A percentile compares a stretch with the other conserved stretches of the same genome.
Conservation (phyloP, 2,888 invertebrate species). For the Ariolimax columbianus region DNA sequence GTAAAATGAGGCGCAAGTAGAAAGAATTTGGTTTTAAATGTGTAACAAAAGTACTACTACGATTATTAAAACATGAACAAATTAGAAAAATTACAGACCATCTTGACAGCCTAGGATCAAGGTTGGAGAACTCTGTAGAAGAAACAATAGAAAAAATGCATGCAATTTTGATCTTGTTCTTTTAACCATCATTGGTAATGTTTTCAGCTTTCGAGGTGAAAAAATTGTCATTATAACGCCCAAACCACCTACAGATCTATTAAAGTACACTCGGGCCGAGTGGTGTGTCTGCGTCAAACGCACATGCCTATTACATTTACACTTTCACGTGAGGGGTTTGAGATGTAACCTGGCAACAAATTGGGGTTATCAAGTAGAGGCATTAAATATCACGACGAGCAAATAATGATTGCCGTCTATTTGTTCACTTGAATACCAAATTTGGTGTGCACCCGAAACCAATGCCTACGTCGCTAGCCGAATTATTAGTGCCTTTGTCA, state of each 20-base stretch:
- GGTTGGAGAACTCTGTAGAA: no score
- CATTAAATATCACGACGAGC: conserved; percentile 9
- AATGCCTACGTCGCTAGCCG: neutral
- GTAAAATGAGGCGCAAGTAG: no score
- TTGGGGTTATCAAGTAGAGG: conserved; percentile 1
- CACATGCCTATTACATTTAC: neutral
- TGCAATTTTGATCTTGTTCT: no score
- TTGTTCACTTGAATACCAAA: neutral
- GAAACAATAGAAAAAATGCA: no score
- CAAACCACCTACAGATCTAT: neutral
- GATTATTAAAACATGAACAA: no score
- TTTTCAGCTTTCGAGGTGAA: no score
- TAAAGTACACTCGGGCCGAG: neutral
- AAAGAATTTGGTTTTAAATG: no score
- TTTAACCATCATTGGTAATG: no score
- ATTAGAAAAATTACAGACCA: no score
- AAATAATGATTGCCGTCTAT: neutral
- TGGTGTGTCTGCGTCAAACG: neutral
- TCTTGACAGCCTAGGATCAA: no score
- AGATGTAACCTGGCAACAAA: neutral
- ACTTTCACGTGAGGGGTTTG: neutral
- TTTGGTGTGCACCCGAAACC: neutral
- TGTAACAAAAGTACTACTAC: no score
- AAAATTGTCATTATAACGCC: neutral
- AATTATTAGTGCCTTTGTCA: neutral